Percentiles rank a stretch among this genome's conserved stretches.
phyloP scores from a whole-genome alignment of 35 echinoderm and acorn worm genomes.

The Strongylocentrotus purpuratus region DNA sequence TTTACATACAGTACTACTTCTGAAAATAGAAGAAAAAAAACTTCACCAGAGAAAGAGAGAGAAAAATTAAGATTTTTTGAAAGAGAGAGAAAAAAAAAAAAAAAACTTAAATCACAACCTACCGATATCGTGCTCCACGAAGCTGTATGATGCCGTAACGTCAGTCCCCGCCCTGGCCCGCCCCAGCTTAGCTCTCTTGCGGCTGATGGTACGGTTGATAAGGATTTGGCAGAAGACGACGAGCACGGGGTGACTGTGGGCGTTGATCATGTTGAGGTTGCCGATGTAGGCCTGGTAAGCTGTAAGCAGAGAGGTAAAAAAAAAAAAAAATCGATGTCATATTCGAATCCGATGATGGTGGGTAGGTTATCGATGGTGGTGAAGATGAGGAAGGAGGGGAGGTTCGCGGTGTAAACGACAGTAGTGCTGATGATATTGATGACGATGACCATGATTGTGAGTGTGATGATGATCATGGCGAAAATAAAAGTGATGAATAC shows the following conservation, averaged over 20 bases:
- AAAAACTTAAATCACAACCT: too few relatives aligned
- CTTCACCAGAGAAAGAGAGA: too few relatives aligned
- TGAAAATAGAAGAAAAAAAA: neutral
- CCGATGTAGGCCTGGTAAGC: constrained; percentile 70
- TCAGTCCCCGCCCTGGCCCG: neutral
- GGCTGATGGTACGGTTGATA: constrained; percentile 39
- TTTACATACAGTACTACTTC: neutral
- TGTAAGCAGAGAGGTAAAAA: neutral
- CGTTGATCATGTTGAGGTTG: constrained; percentile 67
- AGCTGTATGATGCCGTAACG: neutral
- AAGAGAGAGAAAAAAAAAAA: too few relatives aligned
- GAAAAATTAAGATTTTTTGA: too few relatives aligned
- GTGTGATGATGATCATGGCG: neutral
- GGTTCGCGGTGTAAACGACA: neutral
- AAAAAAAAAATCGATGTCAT: neutral
- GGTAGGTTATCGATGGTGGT: neutral
- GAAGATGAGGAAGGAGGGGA: neutral
- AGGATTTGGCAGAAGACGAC: constrained; percentile 73
- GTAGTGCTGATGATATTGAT: neutral
- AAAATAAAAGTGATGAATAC: neutral
- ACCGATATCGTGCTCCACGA: constrained; percentile 37
- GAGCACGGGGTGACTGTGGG: constrained; percentile 68
- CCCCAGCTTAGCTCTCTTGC: neutral
- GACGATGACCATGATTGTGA: neutral
- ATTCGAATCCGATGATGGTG: too few relatives aligned